Percentiles rank a stretch among this genome's conserved stretches.
Evolutionary conservation across 2,113 vertebrate species (phyloP).

Genomic region (Peromyscus polionotus): DNA sequence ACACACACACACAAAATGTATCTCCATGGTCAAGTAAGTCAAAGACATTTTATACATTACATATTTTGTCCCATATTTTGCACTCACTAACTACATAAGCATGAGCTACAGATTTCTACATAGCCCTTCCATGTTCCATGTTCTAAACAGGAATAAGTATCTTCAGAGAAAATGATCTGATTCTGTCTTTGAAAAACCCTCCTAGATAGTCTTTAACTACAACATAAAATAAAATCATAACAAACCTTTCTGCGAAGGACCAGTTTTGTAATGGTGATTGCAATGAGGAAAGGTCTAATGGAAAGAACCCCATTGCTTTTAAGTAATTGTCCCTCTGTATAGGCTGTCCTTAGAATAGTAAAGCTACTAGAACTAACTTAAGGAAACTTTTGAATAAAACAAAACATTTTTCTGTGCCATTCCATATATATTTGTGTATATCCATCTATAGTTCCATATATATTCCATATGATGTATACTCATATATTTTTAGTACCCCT

Average conservation of each 20-base stretch:
- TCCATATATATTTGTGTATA: background rate
- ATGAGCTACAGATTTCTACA: background rate
- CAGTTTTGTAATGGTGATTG: background rate
- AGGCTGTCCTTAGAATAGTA: background rate
- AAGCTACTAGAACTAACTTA: background rate
- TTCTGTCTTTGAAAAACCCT: background rate
- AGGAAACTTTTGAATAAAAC: background rate
- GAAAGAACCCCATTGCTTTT: background rate
- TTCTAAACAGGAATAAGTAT: background rate
- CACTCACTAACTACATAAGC: background rate
- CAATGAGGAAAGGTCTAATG: background rate
- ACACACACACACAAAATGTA: background rate
- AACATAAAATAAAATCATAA: conserved; percentile 40
- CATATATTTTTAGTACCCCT: background rate
- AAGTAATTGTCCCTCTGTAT: background rate
- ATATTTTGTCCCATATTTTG: background rate
- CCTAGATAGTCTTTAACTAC: conserved; percentile 12
- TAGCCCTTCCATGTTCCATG: background rate
- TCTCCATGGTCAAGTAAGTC: background rate
- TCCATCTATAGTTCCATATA: too few species aligned
- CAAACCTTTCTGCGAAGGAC: background rate
- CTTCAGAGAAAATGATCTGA: background rate
- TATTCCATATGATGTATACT: too few species aligned
- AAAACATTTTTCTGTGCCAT: background rate
- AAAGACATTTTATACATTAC: background rate